Evolutionary conservation across 2,797 vertebrate species (phyloP), one percentile per base, ranked within the genome.

Genomic region (Chromis chromis): DNA sequence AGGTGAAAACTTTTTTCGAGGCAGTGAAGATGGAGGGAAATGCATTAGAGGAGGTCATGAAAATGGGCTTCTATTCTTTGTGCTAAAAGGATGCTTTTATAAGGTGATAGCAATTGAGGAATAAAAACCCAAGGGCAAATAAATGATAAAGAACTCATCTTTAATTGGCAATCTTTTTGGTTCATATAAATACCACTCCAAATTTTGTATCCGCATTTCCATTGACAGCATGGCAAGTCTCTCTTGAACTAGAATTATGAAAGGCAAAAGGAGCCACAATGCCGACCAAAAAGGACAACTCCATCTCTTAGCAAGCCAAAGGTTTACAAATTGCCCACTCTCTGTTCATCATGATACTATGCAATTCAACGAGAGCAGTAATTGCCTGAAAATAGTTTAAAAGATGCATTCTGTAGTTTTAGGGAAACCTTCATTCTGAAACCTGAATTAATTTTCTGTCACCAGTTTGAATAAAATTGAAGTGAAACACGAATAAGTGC

Each of bases 1-100:
- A 92, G 94, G 93, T 94, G 91, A 92, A 94, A 95, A 96, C 94
- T 96, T 95, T 95, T 89, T 94, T 90, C 61, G 86, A 94, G 90
- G 88, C 86, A 76, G 83, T 86, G 90, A 94, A 93, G 92, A 94
- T 91, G 87, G 92, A 91, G 90, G 88, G 81, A 94, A 95, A 94
- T 92, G 92, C 93, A 95, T 95, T 95, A 94, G 92, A 93, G 90
- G 91, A 94, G 93, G 91, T 91, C 92, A 94, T 76, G 78, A 93
- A 94, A 95, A 94, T 89, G 93, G 91, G 88, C 88, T 86, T 73
- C 93, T 83, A 91, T 94, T 95, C 88, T 94, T 89, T 88, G 77
- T 53, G 50, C 74, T 95, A 94, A 95, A 95, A 95, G 91, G 93
- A 93, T 81, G 93, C 94, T 93, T 94, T 96, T 91, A 95, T 92